Percentiles rank a stretch among this genome's conserved stretches.
phyloP scores from a whole-genome alignment of 2,888 invertebrate species.

The Norana najaformis region DNA sequence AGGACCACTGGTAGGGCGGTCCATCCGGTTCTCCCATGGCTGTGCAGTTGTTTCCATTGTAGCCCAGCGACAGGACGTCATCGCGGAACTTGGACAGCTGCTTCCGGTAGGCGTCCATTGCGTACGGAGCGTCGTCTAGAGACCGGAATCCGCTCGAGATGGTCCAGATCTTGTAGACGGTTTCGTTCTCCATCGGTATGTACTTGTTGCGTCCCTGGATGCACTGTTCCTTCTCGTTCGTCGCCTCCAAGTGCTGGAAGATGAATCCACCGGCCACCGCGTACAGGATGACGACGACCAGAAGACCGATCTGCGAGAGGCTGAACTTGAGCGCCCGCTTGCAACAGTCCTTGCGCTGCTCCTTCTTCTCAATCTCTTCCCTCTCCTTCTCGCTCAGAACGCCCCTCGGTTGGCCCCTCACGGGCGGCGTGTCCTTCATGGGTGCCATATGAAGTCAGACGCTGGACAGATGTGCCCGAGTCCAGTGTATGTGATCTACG shows the following conservation, averaged over 20 bases:
- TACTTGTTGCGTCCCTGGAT: constrained; percentile 56
- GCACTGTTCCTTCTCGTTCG: constrained; percentile 60
- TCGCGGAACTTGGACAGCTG: constrained; percentile 51
- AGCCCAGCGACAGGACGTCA: constrained; percentile 56
- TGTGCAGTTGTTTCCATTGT: constrained; percentile 57
- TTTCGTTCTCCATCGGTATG: constrained; percentile 48
- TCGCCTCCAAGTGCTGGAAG: constrained; percentile 60
- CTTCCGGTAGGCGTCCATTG: constrained; percentile 29
- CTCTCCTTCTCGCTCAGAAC: background rate
- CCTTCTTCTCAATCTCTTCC: constrained; percentile 2
- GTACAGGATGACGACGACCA: constrained; percentile 43
- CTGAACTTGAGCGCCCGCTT: constrained; percentile 57
- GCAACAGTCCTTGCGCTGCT: constrained; percentile 47
- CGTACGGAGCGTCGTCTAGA: constrained; percentile 38
- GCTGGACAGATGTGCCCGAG: background rate
- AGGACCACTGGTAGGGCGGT: constrained; percentile 58
- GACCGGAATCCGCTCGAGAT: constrained; percentile 39
- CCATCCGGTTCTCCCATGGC: constrained; percentile 53
- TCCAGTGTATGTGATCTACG: background rate
- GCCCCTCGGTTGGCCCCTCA: background rate
- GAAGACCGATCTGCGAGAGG: constrained; percentile 61
- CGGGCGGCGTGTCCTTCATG: background rate
- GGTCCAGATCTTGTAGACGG: constrained; percentile 44
- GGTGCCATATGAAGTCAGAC: background rate
- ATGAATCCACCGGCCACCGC: constrained; percentile 61